Percentiles rank a stretch among this genome's conserved stretches.
Conservation (phyloP, 2,113 vertebrate genomes). For the Cygnus buccinator region DNA sequence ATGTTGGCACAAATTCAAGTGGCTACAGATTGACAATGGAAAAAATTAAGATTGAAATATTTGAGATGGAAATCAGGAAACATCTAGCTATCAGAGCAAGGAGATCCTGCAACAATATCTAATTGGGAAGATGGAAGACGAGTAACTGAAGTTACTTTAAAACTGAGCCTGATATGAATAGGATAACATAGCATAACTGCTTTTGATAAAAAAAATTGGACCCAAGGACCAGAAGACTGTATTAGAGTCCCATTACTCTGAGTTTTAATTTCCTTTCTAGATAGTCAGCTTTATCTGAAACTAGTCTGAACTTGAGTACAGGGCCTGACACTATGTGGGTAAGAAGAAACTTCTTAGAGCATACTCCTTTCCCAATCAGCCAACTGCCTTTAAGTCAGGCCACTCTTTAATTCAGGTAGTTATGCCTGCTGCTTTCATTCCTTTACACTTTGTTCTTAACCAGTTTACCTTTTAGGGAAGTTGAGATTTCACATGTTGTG, state of each 20-base stretch:
- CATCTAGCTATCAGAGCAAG: background rate
- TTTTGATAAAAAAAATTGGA: background rate
- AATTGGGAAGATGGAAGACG: background rate
- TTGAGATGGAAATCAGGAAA: background rate
- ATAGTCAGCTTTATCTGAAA: background rate
- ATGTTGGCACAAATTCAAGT: background rate
- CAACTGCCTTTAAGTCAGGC: background rate
- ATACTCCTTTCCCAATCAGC: background rate
- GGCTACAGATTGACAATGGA: background rate
- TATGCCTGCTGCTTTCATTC: background rate
- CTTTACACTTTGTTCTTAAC: background rate
- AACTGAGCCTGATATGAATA: background rate
- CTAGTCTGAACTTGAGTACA: background rate
- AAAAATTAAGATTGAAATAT: background rate
- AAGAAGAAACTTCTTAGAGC: background rate
- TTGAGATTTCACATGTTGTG: background rate
- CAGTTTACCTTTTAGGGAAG: background rate
- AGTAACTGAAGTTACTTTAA: background rate
- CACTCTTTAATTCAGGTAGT: background rate
- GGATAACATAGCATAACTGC: background rate
- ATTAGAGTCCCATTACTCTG: background rate
- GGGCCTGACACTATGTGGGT: background rate
- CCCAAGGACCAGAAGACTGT: background rate
- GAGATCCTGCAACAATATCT: background rate
- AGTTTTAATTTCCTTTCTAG: background rate